Conservation (phyloP, 1,140 invertebrate genomes). For the Trichonephila inaurata region DNA sequence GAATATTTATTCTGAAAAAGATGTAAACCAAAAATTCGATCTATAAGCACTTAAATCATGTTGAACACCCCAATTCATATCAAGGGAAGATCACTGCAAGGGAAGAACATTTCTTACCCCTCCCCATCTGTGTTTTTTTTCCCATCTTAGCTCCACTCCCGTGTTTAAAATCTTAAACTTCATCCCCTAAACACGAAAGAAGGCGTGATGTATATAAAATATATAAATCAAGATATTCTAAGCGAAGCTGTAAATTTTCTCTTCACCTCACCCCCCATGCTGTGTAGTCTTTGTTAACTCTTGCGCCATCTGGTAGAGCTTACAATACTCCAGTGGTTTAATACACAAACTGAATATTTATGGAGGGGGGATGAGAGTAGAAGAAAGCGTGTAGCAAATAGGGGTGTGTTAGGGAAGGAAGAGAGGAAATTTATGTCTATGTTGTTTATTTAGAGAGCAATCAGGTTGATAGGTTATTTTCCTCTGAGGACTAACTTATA, state of each 20-base stretch:
- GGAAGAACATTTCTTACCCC: not conserved
- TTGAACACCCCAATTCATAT: not conserved
- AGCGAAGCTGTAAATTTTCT: slow-evolving; percentile 11
- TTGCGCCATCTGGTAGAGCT: slow-evolving; percentile 24
- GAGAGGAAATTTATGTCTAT: slow-evolving; percentile 36
- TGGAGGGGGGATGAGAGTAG: not conserved
- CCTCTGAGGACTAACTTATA: not conserved
- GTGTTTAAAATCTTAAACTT: slow-evolving; percentile 25
- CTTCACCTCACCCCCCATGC: not conserved
- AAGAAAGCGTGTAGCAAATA: slow-evolving; percentile 1
- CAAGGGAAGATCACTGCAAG: not conserved
- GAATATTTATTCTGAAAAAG: too few relatives aligned
- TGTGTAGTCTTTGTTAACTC: not conserved
- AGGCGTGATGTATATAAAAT: slow-evolving; percentile 47
- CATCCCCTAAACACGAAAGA: slow-evolving; percentile 23
- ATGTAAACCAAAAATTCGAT: not conserved
- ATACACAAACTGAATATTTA: slow-evolving; percentile 38
- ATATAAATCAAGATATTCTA: slow-evolving; percentile 45
- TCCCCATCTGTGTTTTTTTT: not conserved
- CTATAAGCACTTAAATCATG: not conserved
- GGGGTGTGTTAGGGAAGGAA: not conserved
- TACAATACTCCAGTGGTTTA: not conserved
- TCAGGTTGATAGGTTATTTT: slow-evolving; percentile 39
- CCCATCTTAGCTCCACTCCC: not conserved
- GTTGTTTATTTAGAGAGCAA: slow-evolving; percentile 31